These are phyloP conservation scores for Burhinus bistriatus DNA, from an alignment of 2,113 vertebrate genomes.

Conservation along the genomic window DNA sequence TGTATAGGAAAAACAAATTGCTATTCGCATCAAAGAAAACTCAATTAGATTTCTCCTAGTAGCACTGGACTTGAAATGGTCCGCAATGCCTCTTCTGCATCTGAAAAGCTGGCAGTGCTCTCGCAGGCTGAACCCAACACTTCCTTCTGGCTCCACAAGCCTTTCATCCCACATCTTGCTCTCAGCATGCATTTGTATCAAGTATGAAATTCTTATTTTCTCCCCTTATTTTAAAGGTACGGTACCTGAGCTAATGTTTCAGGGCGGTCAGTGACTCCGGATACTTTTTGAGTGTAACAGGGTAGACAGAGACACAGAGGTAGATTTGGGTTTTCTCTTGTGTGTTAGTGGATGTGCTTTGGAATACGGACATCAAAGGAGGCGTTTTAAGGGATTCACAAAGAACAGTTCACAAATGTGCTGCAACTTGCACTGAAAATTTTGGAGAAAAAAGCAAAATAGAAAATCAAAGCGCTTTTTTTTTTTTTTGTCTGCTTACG, in stretches of 20 bases:
- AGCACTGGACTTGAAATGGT: background rate
- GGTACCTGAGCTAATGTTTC: background rate
- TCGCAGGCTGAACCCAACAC: background rate
- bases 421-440: background rate
- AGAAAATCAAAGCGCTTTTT: background rate
- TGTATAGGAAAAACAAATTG: background rate
- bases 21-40: background rate
- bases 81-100: background rate
- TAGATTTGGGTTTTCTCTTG: background rate
- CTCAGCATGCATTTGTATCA: background rate
- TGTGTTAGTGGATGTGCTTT: background rate
- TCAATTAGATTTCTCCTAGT: background rate
- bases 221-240: background rate
- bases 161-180: conserved; percentile 21
- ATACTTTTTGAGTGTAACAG: background rate
- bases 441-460: accelerated
- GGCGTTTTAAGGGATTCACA: background rate
- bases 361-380: background rate
- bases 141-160: background rate
- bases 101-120: background rate
- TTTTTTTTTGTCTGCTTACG: background rate
- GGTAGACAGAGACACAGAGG: background rate
- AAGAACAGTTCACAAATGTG: background rate
- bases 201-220: background rate
- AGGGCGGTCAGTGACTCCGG: background rate